Evolutionary conservation across 2,797 vertebrate genomes (phyloP).

Genomic region (Sylvia borin): DNA sequence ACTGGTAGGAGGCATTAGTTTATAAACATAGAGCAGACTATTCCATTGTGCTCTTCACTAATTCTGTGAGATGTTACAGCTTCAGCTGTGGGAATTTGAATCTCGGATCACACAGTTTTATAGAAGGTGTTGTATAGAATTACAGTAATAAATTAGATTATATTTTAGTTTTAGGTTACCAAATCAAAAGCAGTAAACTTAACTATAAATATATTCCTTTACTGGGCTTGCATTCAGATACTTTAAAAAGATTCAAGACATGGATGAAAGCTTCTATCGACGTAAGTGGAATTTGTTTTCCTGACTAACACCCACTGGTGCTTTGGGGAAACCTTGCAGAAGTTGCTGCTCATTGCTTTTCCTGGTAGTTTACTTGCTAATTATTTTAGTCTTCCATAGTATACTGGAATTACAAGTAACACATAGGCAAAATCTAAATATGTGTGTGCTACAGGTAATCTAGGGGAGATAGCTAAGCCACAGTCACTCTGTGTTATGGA

Average conservation of each 20-base stretch:
- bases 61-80: neutral
- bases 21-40: neutral
- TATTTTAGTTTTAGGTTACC: neutral
- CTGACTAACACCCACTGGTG: neutral
- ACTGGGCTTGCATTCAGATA: constrained; percentile 79
- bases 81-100: neutral
- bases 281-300: constrained; percentile 81
- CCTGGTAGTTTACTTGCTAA: neutral
- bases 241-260: constrained; percentile 98
- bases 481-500: neutral
- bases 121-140: neutral
- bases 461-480: neutral
- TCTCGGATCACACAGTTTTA: neutral
- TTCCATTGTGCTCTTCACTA: neutral
- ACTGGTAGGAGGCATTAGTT: neutral
- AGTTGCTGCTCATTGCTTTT: neutral
- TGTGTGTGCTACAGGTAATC: neutral
- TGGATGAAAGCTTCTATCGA: constrained; percentile 93
- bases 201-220: constrained; percentile 64
- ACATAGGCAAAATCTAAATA: neutral
- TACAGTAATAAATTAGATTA: neutral
- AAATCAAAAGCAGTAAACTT: neutral
- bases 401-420: neutral
- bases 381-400: neutral
- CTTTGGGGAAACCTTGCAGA: neutral